phyloP scores from a whole-genome alignment of 2,113 vertebrate species.

The Platysternon megacephalum region DNA sequence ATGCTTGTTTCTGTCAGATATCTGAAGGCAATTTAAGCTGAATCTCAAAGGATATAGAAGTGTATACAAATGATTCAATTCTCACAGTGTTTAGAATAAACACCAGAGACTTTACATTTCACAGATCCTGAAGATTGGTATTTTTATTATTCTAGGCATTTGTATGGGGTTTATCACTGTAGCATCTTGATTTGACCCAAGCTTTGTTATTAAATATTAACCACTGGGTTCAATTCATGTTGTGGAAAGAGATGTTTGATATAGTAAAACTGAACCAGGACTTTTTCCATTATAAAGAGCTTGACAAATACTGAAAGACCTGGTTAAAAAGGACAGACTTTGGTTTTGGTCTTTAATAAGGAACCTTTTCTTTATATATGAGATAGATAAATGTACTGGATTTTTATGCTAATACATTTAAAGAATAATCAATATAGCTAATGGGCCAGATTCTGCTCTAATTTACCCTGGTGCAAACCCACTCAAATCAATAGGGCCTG shows the following conservation, averaged over 20 bases:
- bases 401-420: background rate
- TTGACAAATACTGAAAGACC: background rate
- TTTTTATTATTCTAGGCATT: background rate
- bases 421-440: fast-evolving
- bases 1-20: background rate
- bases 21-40: background rate
- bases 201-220: background rate
- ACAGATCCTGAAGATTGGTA: background rate
- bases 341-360: background rate
- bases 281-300: background rate
- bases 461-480: background rate
- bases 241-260: background rate
- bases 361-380: background rate
- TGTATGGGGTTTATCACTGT: background rate
- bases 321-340: background rate
- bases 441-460: background rate
- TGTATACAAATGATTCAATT: background rate
- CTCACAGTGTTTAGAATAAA: background rate
- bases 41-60: background rate
- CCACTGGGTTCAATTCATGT: background rate
- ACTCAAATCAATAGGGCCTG: fast-evolving
- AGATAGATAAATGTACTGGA: background rate
- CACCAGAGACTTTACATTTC: background rate
- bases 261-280: background rate
- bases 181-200: background rate